Evolutionary conservation across 2,888 invertebrate species (phyloP).

Genomic region (Imbricaverruca yamaguchii): DNA sequence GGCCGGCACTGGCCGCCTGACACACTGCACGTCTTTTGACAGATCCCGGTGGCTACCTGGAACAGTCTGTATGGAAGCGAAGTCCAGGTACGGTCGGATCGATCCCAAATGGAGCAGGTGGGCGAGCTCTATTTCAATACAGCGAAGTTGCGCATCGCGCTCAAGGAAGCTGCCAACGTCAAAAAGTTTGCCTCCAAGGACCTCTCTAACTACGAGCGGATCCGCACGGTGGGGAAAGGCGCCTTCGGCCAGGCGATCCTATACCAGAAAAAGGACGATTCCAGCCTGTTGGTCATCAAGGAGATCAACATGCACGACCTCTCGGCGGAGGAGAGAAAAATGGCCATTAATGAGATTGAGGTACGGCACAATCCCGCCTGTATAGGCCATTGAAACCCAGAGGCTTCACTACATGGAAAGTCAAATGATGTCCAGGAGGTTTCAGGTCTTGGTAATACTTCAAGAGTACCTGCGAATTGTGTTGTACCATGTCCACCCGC

Average conservation of each 20-base stretch:
- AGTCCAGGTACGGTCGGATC: conserved; percentile 30
- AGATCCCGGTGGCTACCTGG: conserved; percentile 35
- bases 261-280: conserved; percentile 55
- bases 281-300: conserved; percentile 60
- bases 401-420: too few relatives aligned
- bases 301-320: conserved; percentile 63
- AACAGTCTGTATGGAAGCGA: conserved; percentile 35
- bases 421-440: too few relatives aligned
- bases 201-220: conserved; percentile 48
- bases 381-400: too few relatives aligned
- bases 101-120: conserved; percentile 29
- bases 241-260: conserved; percentile 64
- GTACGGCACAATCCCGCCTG: neutral
- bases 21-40: neutral
- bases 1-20: too few relatives aligned
- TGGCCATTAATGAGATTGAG: conserved; percentile 59
- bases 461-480: too few relatives aligned
- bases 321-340: conserved; percentile 55
- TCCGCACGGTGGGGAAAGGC: conserved; percentile 56
- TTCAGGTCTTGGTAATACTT: too few relatives aligned
- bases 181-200: conserved; percentile 31
- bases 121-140: conserved; percentile 37
- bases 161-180: conserved; percentile 33
- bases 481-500: too few relatives aligned
- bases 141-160: conserved; percentile 34